phyloP scores from a whole-genome alignment of 2,113 vertebrate genomes.

The Jaculus jaculus region DNA sequence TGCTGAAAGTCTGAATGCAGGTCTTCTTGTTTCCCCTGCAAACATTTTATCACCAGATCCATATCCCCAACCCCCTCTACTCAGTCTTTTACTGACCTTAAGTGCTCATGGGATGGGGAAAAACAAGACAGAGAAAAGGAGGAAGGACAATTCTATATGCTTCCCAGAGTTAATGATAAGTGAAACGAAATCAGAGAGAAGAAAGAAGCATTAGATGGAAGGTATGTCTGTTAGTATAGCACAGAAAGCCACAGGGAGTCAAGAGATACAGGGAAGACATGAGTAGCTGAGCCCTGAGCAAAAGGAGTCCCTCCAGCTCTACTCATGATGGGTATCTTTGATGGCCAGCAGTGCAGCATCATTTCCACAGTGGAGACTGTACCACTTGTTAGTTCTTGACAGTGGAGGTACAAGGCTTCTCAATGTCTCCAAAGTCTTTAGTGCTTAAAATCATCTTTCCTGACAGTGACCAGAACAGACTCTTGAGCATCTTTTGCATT shows the following conservation, averaged over 20 bases:
- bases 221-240: neutral
- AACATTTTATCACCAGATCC: too few relatives aligned
- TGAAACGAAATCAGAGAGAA: neutral
- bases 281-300: too few relatives aligned
- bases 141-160: neutral
- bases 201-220: neutral
- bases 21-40: too few relatives aligned
- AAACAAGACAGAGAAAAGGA: neutral
- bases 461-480: neutral
- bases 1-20: too few relatives aligned
- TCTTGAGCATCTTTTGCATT: neutral
- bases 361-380: neutral
- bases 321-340: neutral
- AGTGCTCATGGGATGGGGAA: neutral
- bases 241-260: neutral
- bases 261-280: neutral
- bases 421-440: neutral
- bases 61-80: neutral
- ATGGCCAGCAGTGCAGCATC: too few relatives aligned
- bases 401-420: neutral
- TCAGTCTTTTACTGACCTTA: accelerated
- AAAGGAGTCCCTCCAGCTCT: neutral
- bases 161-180: neutral
- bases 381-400: neutral
- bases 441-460: too few relatives aligned